These are phyloP conservation scores for Anguilla pacifica DNA, from an alignment of 2,797 vertebrate species.

Conservation along the genomic window DNA sequence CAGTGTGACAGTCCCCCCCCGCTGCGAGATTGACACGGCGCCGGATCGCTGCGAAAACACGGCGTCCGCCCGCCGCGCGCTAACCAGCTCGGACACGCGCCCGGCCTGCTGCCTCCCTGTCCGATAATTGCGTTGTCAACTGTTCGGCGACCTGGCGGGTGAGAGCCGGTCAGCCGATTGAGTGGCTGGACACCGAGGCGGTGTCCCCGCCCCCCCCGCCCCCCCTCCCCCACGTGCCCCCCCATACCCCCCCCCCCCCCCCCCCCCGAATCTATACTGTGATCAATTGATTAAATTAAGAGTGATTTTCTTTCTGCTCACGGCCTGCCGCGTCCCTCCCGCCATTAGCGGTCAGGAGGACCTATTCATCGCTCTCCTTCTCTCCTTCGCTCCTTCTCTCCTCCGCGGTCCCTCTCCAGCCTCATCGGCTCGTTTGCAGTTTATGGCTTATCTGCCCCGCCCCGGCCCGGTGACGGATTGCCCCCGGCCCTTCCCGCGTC, in stretches of 20 bases:
- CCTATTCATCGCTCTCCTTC: conserved; percentile 42
- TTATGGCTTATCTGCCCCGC: conserved; percentile 44
- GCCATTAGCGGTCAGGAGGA: conserved; percentile 49
- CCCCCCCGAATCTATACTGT: conserved; percentile 72
- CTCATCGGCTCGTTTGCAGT: conserved; percentile 60
- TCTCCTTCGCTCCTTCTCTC: conserved; percentile 36
- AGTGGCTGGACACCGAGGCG: conserved; percentile 69
- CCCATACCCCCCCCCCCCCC: conserved; percentile 16
- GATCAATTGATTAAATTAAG: conserved; percentile 88
- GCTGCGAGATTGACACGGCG: background rate
- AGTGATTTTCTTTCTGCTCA: conserved; percentile 71
- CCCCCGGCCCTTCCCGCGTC: background rate
- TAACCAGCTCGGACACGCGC: conserved; percentile 83
- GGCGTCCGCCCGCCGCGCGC: conserved; percentile 54
- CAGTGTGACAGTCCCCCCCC: background rate
- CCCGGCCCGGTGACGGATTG: background rate
- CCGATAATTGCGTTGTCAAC: conserved; percentile 86
- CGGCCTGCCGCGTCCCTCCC: conserved; percentile 58
- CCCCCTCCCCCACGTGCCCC: conserved; percentile 43
- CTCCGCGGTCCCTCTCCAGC: conserved; percentile 42
- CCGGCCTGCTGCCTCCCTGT: conserved; percentile 81
- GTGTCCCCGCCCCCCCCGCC: conserved; percentile 50
- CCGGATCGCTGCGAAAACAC: background rate
- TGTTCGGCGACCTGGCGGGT: conserved; percentile 82
- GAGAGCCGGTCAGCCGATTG: conserved; percentile 76